Conservation (phyloP, 1,140 invertebrate species). For the Eumaeus atala region DNA sequence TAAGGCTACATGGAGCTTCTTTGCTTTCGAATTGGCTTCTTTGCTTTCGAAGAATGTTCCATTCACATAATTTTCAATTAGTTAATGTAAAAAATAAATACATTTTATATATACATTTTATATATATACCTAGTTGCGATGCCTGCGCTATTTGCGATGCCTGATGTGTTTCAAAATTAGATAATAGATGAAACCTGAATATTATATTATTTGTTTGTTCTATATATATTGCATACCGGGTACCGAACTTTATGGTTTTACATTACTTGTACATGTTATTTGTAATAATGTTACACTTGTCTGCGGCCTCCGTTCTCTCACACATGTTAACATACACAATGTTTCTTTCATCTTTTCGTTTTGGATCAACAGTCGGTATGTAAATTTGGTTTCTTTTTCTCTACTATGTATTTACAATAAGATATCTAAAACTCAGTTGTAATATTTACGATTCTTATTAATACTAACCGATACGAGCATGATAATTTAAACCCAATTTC, state of each 20-base stretch:
- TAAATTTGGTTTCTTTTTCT: conserved; percentile 42
- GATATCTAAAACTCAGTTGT: conserved; percentile 1
- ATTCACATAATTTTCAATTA: too few relatives aligned
- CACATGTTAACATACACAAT: conserved; percentile 34
- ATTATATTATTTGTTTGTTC: conserved; percentile 13
- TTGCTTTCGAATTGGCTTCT: too few relatives aligned
- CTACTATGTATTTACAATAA: conserved; percentile 14
- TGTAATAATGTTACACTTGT: too few relatives aligned
- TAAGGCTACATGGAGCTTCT: too few relatives aligned
- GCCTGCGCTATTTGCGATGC: conserved; percentile 2
- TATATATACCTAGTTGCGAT: conserved; percentile 1
- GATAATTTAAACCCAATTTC: conserved; percentile 23
- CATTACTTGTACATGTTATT: too few relatives aligned
- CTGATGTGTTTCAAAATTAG: conserved; percentile 17
- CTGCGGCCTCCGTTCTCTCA: too few relatives aligned
- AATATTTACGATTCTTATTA: neutral
- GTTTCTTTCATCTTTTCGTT: conserved; percentile 54
- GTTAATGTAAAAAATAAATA: too few relatives aligned
- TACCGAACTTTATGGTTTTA: too few relatives aligned
- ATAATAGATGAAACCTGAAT: neutral
- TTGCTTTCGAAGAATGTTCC: too few relatives aligned
- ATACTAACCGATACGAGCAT: conserved; percentile 30
- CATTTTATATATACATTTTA: too few relatives aligned
- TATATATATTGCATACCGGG: too few relatives aligned
- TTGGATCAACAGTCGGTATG: conserved; percentile 65